Evolutionary conservation across 2,113 vertebrate genomes (phyloP), one percentile per base, ranked within the genome.

Genomic region (Paradoxurus hermaphroditus): DNA sequence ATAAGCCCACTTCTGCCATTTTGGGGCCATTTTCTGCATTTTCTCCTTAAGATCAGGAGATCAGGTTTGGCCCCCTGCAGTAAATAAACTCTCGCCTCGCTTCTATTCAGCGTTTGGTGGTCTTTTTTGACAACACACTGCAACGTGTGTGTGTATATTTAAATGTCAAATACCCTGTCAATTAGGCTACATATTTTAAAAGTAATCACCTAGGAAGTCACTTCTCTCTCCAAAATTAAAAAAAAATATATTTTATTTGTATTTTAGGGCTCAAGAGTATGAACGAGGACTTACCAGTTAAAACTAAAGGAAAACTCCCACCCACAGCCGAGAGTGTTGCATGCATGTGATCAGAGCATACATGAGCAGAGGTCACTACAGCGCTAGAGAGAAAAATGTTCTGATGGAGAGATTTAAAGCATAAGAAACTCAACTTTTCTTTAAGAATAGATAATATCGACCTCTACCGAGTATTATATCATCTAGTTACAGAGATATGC

Each of bases 251-350:
- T 34, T 88, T 65, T 53, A 36, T 70, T 87, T 5, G 5, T 73
- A 68, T 68, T 41, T 51, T 63, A 65, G 14, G 31, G 72, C 1
- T 91, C 23, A 82, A 9, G 2, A 15, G 44, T 73, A n/a, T 83
- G 14, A 89, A 36, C 59, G 51, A 82, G 21, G 0, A 77, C 10
- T 46, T 44, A 25, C 9, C 13, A 27, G 11, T 68, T 68, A 44
- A 91, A 91, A 63, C 36, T 56, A n/a, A 95, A 91, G 19, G 27
- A 56, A 95, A 59, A 81, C 0, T 49, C 67, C 56, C 29, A 89
- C 4, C 39, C 59, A 27, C 15, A 89, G 1, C 8, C 34, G 49
- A 10, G 3, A 36, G 5, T 78, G 13, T 15, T 68, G 8, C 15
- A 68, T 10, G 0, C 2, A 18, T 15, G 4, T 56, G 36, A 29